Evolutionary conservation across 1,140 invertebrate genomes (phyloP).

Genomic region (Amphibalanus amphitrite): DNA sequence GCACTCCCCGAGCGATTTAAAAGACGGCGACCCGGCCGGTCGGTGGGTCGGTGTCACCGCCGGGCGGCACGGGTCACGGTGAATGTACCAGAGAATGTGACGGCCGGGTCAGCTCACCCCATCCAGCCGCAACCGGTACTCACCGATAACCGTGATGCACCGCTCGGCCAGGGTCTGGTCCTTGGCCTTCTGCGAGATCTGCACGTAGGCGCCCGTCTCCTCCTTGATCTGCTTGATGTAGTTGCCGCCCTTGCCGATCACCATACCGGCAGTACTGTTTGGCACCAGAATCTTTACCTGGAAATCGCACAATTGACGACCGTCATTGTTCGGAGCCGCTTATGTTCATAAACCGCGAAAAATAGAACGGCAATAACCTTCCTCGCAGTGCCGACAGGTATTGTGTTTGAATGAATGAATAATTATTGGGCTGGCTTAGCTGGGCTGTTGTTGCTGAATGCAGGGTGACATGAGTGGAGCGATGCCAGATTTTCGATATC

Average conservation of each 20-base stretch:
- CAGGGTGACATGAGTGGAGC: no score
- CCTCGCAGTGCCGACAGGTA: background rate
- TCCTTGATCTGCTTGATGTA: conserved; percentile 98
- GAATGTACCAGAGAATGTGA: no score
- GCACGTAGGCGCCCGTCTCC: conserved; percentile 89
- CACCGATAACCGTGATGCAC: conserved; percentile 91
- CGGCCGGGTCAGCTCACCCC: no score
- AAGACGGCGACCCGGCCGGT: no score
- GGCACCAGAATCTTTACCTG: conserved; percentile 94
- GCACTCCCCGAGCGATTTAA: no score
- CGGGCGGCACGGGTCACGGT: no score
- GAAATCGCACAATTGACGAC: background rate
- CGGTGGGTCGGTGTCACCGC: no score
- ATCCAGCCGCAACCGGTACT: conserved; percentile 22
- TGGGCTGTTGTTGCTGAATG: no score
- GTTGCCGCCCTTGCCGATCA: conserved; percentile 93
- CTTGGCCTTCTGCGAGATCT: conserved; percentile 96
- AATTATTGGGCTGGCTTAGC: no score
- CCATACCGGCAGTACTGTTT: conserved; percentile 97
- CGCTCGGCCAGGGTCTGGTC: conserved; percentile 87
- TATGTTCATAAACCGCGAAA: background rate
- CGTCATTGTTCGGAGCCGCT: no score
- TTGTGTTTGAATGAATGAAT: no score
- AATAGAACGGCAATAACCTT: background rate
- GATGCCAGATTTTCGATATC: no score